phyloP scores from a whole-genome alignment of 2,113 vertebrate genomes.

The Xiphorhynchus elegans region DNA sequence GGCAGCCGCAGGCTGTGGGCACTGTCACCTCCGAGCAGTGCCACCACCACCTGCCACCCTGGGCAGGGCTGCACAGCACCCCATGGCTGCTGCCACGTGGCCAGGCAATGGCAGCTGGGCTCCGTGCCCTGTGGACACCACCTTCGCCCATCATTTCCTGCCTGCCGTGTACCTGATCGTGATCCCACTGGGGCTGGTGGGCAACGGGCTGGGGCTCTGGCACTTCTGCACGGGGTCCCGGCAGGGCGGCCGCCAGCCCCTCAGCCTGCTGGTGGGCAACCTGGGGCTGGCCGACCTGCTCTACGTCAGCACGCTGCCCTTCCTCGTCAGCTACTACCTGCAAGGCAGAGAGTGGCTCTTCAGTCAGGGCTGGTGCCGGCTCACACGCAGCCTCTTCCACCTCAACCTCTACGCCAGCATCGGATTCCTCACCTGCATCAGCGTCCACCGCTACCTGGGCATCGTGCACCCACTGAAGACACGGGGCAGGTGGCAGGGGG shows the following conservation, averaged over 20 bases:
- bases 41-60: fast-evolving
- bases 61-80: background rate
- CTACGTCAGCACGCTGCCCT: conserved; percentile 81
- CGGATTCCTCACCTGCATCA: conserved; percentile 85
- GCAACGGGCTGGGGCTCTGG: conserved; percentile 73
- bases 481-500: conserved; percentile 67
- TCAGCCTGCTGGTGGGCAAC: conserved; percentile 76
- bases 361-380: conserved; percentile 75
- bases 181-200: conserved; percentile 75
- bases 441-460: conserved; percentile 83
- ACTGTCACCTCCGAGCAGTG: fast-evolving
- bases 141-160: conserved; percentile 69
- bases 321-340: conserved; percentile 76
- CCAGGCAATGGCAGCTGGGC: background rate
- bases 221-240: conserved; percentile 32
- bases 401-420: conserved; percentile 86
- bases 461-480: conserved; percentile 80
- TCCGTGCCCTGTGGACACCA: background rate
- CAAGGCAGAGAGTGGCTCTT: conserved; percentile 72
- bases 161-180: conserved; percentile 72
- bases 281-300: conserved; percentile 81
- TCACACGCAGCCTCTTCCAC: conserved; percentile 78
- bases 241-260: conserved; percentile 36
- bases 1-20: background rate
- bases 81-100: fast-evolving